phyloP scores from a whole-genome alignment of 2,113 vertebrate genomes.

The Cathartes aura region DNA sequence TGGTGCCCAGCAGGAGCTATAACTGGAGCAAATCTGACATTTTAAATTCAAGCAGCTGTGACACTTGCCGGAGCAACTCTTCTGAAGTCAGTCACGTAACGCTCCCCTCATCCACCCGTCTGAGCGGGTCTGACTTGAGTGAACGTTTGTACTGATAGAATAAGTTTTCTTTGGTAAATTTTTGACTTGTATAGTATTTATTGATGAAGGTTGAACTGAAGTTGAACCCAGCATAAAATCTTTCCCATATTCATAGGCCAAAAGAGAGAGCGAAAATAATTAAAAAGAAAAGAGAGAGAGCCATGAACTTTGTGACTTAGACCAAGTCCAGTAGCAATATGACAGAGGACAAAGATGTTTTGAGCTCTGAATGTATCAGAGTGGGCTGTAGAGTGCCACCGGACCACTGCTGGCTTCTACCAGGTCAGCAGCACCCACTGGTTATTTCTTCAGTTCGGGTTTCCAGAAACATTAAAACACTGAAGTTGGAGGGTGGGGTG shows the following conservation, averaged over 20 bases:
- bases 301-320: not conserved
- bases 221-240: not conserved
- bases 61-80: not conserved
- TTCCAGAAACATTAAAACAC: not conserved
- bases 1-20: conserved; percentile 58
- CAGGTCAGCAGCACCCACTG: not conserved
- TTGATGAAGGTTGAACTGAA: not conserved
- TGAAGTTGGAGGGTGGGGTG: rapidly evolving
- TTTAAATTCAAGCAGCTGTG: conserved; percentile 38
- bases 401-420: not conserved
- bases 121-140: not conserved
- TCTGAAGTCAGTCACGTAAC: not conserved
- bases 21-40: conserved; percentile 29
- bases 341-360: not conserved
- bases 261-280: not conserved
- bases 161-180: not conserved
- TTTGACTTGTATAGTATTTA: not conserved
- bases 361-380: not conserved
- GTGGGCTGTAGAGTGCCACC: not conserved
- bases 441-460: not conserved
- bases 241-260: not conserved
- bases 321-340: not conserved
- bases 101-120: not conserved
- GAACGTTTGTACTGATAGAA: not conserved
- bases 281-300: not conserved